Conservation (phyloP, 1,140 invertebrate species). For the Phocides pigmalion region DNA sequence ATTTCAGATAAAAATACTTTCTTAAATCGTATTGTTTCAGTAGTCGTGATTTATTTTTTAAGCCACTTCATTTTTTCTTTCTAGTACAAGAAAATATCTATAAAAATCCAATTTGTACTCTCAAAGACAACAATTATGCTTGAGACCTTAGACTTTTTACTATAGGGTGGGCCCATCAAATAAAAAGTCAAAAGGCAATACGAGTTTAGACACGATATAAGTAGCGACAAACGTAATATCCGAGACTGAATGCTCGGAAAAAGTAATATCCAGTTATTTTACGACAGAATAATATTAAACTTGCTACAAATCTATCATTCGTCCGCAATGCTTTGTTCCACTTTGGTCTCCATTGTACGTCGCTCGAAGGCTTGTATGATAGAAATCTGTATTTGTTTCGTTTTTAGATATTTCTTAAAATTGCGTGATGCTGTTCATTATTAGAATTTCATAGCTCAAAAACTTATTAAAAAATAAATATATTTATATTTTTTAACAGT, state of each 20-base stretch:
- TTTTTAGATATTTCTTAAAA: too few relatives aligned
- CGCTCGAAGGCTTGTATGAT: not conserved
- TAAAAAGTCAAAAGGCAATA: conserved; percentile 20
- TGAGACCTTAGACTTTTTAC: too few relatives aligned
- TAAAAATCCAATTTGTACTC: not conserved
- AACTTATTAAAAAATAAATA: too few relatives aligned
- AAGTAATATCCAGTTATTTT: conserved; percentile 35
- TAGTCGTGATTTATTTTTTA: too few relatives aligned
- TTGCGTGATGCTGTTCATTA: too few relatives aligned
- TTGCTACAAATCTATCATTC: conserved; percentile 46
- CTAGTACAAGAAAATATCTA: too few relatives aligned
- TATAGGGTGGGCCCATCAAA: not conserved
- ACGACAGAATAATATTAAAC: conserved; percentile 51
- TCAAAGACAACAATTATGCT: not conserved
- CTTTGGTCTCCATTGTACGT: conserved; percentile 24
- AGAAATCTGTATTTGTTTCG: not conserved
- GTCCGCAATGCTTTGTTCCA: conserved; percentile 39
- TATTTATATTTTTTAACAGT: too few relatives aligned
- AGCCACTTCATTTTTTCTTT: too few relatives aligned
- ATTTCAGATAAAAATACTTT: too few relatives aligned
- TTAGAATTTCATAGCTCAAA: too few relatives aligned
- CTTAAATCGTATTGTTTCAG: too few relatives aligned
- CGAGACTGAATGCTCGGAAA: conserved; percentile 23
- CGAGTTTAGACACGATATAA: conserved; percentile 28
- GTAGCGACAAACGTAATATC: conserved; percentile 34